Evolutionary conservation across 2,888 invertebrate species (phyloP).

Genomic region (Dilophus febrilis): DNA sequence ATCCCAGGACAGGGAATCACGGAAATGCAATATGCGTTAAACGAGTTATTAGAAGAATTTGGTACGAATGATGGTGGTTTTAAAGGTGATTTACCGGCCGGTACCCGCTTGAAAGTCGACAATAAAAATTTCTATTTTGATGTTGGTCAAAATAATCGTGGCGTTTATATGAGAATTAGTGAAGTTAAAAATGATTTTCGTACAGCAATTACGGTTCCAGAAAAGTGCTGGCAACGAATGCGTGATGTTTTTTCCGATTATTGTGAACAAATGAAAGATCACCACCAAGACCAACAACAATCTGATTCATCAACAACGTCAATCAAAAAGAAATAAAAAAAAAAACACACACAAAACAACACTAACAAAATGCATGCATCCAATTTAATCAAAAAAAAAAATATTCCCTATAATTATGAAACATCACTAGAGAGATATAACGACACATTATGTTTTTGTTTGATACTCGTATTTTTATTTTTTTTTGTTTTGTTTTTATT

Average conservation of each 20-base stretch:
- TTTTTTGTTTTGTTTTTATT: too few relatives aligned
- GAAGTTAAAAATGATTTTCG: conserved; percentile 99
- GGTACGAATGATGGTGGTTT: conserved; percentile 82
- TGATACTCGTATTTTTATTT: too few relatives aligned
- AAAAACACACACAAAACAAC: too few relatives aligned
- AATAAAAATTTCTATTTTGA: conserved; percentile 99
- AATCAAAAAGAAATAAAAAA: too few relatives aligned
- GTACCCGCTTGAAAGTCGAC: conserved; percentile 90
- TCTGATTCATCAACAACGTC: too few relatives aligned
- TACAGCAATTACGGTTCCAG: conserved; percentile 96
- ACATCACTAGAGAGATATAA: too few relatives aligned
- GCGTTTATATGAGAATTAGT: conserved; percentile 97
- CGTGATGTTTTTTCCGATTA: conserved; percentile 94
- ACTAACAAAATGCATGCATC: too few relatives aligned
- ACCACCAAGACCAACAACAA: too few relatives aligned
- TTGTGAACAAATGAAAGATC: conserved; percentile 80
- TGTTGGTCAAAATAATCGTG: conserved; percentile 97
- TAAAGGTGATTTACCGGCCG: conserved; percentile 83
- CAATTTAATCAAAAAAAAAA: too few relatives aligned
- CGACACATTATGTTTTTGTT: too few relatives aligned
- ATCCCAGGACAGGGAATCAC: conserved; percentile 99
- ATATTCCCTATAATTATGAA: too few relatives aligned
- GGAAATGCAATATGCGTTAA: conserved; percentile 94
- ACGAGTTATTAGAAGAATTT: conserved; percentile 89
- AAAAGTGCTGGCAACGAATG: conserved; percentile 96